Evolutionary conservation across 2,113 vertebrate species (phyloP).

Genomic region (Willisornis vidua): DNA sequence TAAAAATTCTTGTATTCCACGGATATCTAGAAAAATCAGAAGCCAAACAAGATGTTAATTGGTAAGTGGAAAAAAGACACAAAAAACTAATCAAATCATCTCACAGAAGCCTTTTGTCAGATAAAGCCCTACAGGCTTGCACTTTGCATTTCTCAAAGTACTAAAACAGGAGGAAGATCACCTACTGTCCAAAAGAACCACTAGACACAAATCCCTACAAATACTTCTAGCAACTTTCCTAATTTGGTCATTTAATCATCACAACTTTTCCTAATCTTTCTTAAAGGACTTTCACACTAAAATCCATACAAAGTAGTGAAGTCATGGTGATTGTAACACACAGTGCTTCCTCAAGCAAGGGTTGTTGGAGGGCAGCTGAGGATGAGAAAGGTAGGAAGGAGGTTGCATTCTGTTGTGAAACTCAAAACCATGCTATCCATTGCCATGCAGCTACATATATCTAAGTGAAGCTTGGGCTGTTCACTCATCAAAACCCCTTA

Average conservation of each 20-base stretch:
- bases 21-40: constrained; percentile 88
- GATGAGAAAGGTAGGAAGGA: background rate
- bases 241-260: background rate
- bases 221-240: background rate
- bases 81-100: background rate
- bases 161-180: background rate
- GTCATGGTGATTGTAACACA: background rate
- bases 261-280: background rate
- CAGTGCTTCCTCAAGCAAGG: background rate
- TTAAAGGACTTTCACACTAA: background rate
- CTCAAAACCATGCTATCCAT: background rate
- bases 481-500: background rate
- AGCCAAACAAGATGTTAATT: constrained; percentile 54
- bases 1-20: constrained; percentile 96
- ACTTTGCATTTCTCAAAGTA: background rate
- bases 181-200: background rate
- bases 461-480: background rate
- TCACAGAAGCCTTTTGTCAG: background rate
- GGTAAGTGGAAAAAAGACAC: background rate
- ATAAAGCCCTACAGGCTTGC: background rate
- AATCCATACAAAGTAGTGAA: background rate
- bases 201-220: background rate
- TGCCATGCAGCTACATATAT: background rate
- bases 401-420: background rate
- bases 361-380: fast-evolving